Percentiles rank a stretch among this genome's conserved stretches.
These are phyloP conservation scores for Apotomis betuletana DNA, from an alignment of 2,888 invertebrate genomes.

Conservation along the genomic window DNA sequence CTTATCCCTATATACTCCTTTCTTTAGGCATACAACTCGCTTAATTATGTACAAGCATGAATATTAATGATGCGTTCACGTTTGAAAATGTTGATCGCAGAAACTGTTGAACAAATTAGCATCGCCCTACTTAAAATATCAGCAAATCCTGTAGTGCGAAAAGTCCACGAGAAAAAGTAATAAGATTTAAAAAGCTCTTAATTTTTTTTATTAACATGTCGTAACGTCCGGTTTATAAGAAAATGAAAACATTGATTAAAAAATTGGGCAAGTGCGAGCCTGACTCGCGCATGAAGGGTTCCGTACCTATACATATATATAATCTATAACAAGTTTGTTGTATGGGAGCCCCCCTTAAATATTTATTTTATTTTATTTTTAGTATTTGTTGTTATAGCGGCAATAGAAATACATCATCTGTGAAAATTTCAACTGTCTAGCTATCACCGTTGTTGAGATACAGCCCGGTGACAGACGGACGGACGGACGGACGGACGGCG, in stretches of 20 bases:
- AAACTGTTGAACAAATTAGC: background rate
- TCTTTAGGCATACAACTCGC: conserved; percentile 1
- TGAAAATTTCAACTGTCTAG: no score
- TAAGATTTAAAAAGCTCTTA: background rate
- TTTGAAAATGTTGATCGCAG: conserved; percentile 2
- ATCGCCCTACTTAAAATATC: background rate
- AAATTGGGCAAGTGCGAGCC: no score
- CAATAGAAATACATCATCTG: no score
- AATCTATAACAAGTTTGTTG: no score
- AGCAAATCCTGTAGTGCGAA: background rate
- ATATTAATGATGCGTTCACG: conserved; percentile 3
- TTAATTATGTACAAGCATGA: conserved; percentile 3
- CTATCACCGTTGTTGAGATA: no score
- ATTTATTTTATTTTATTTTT: no score
- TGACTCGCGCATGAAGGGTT: no score
- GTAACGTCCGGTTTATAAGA: background rate
- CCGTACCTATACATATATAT: no score
- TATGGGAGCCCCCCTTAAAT: no score
- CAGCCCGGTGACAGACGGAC: no score
- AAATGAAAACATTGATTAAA: conserved; percentile 20
- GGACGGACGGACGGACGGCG: no score
- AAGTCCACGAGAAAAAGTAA: background rate
- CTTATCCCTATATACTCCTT: background rate
- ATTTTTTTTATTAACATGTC: conserved; percentile 13
- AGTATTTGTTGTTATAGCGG: no score